Conservation (phyloP, 1,140 invertebrate genomes). For the Batillaria attramentaria region DNA sequence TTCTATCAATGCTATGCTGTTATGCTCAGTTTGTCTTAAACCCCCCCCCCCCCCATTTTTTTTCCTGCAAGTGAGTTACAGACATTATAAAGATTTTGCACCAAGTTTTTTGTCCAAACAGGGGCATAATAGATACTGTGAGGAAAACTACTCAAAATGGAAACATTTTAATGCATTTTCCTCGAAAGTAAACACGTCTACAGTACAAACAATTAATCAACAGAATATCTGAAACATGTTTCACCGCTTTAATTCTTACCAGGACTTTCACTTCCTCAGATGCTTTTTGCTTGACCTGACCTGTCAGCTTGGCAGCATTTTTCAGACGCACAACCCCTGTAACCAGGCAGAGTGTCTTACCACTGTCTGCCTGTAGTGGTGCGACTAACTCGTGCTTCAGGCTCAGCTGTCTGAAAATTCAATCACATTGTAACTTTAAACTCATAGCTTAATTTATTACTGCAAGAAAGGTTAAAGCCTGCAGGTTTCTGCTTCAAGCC, state of each 20-base stretch:
- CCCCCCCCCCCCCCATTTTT: too few species aligned
- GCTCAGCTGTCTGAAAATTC: neutral
- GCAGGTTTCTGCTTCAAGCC: too few species aligned
- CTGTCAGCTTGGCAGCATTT: neutral
- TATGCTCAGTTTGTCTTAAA: too few species aligned
- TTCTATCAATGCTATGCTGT: neutral
- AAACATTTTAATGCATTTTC: neutral
- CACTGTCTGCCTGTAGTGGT: constrained; percentile 13
- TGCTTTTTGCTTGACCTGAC: neutral
- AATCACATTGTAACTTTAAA: too few species aligned
- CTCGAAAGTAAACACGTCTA: neutral
- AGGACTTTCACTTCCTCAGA: neutral
- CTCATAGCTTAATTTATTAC: too few species aligned
- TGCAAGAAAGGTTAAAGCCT: too few species aligned
- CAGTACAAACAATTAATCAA: neutral
- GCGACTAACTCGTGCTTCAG: constrained; percentile 24
- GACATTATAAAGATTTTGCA: neutral
- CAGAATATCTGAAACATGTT: neutral
- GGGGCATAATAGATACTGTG: neutral
- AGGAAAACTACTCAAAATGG: neutral
- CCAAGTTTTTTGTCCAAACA: neutral
- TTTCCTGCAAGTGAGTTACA: neutral
- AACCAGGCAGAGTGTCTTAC: constrained; percentile 19
- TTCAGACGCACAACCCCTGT: constrained; percentile 18
- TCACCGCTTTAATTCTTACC: neutral